These are phyloP conservation scores for Drosophila paranaensis DNA, from an alignment of 2,888 invertebrate genomes.

Conservation along the genomic window DNA sequence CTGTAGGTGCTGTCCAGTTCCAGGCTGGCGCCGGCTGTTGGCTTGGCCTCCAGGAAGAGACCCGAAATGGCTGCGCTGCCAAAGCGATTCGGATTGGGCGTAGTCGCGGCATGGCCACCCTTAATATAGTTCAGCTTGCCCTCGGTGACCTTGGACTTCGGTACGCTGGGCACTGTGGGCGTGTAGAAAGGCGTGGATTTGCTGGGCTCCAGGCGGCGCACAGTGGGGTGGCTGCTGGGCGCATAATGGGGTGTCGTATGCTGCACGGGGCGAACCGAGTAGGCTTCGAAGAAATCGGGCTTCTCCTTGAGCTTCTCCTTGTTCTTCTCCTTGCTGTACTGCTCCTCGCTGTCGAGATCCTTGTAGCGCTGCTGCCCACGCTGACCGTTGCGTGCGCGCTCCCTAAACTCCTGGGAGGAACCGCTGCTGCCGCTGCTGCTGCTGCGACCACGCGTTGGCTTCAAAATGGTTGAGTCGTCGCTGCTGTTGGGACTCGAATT, in stretches of 20 bases:
- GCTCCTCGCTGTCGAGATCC: slow-evolving; percentile 64
- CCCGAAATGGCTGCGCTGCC: slow-evolving; percentile 56
- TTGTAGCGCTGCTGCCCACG: slow-evolving; percentile 78
- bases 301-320: slow-evolving; percentile 62
- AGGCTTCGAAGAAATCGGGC: slow-evolving; percentile 61
- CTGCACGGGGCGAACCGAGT: slow-evolving; percentile 56
- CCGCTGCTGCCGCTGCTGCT: not conserved
- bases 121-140: slow-evolving; percentile 74
- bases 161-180: slow-evolving; percentile 83
- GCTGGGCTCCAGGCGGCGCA: slow-evolving; percentile 81
- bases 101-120: slow-evolving; percentile 63
- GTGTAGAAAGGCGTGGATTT: slow-evolving; percentile 84
- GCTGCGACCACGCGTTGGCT: slow-evolving; percentile 47
- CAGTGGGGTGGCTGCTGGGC: slow-evolving; percentile 81
- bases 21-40: slow-evolving; percentile 54
- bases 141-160: slow-evolving; percentile 75
- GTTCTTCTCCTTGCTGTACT: slow-evolving; percentile 54
- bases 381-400: slow-evolving; percentile 71
- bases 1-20: slow-evolving; percentile 65
- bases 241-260: slow-evolving; percentile 72
- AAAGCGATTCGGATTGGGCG: slow-evolving; percentile 76
- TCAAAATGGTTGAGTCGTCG: slow-evolving; percentile 56
- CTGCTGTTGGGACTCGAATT: slow-evolving; percentile 41
- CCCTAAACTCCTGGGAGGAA: slow-evolving; percentile 50
- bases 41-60: slow-evolving; percentile 61